phyloP scores from a whole-genome alignment of 2,113 vertebrate genomes.

The Sturnus vulgaris region DNA sequence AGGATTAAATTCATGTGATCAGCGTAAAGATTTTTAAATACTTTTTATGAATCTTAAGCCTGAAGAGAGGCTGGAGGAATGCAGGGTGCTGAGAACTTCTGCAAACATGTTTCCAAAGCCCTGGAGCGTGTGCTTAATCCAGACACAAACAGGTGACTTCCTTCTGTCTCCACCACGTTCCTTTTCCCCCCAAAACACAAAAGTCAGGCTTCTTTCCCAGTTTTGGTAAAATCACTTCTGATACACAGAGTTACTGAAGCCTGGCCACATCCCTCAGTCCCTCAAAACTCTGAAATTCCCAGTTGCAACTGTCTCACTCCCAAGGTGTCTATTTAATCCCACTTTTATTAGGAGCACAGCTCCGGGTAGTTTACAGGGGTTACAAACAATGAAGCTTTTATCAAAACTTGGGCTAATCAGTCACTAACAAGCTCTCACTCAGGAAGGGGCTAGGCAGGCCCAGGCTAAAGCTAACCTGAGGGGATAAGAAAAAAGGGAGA shows the following conservation, averaged over 20 bases:
- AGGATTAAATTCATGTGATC: neutral
- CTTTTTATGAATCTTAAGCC: constrained; percentile 1
- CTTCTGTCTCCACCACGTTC: neutral
- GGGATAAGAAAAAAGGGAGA: neutral
- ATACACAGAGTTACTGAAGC: neutral
- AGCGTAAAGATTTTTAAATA: neutral
- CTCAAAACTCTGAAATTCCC: neutral
- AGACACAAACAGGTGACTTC: neutral
- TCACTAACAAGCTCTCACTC: neutral
- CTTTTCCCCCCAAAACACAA: neutral
- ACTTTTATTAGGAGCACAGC: neutral
- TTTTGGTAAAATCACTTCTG: neutral
- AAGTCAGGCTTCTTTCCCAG: neutral
- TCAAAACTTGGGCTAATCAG: neutral
- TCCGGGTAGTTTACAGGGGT: neutral
- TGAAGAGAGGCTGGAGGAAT: neutral
- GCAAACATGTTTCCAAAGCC: neutral
- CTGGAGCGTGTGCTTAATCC: neutral
- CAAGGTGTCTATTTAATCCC: constrained; percentile 34
- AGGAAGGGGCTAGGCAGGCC: neutral
- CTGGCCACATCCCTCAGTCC: neutral
- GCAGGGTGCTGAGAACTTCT: neutral
- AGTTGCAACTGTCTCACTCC: neutral
- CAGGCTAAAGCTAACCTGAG: neutral
- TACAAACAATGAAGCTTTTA: constrained; percentile 40